Conservation (phyloP, 1,140 invertebrate genomes). For the Bombus difficillimus region DNA sequence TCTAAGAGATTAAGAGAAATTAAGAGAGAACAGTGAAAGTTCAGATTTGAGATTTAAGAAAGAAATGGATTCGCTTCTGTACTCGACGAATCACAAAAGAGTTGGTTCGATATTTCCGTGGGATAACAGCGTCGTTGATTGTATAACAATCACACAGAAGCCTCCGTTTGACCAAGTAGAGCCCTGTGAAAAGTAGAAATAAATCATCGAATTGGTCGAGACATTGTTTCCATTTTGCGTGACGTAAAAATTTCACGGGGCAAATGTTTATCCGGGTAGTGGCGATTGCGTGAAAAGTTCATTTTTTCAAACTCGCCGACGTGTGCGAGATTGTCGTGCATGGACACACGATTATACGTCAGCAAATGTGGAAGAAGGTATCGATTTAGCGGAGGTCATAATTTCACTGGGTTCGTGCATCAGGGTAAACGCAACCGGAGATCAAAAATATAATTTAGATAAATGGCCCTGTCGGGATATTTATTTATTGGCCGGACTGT, state of each 20-base stretch:
- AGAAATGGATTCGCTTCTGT: background rate
- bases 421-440: background rate
- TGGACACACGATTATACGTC: background rate
- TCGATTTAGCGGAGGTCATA: background rate
- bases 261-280: background rate
- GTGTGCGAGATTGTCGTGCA: background rate
- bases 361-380: background rate
- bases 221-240: background rate
- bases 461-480: background rate
- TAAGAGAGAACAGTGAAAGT: background rate
- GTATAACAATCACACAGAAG: background rate
- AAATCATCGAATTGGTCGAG: background rate
- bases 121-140: background rate
- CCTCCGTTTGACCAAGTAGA: background rate
- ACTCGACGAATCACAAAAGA: too few relatives aligned
- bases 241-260: background rate
- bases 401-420: background rate
- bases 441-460: constrained; percentile 28
- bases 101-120: background rate
- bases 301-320: background rate
- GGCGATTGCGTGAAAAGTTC: constrained; percentile 27
- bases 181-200: background rate
- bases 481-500: background rate
- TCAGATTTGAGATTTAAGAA: background rate
- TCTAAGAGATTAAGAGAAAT: too few relatives aligned